A percentile compares a stretch with the other conserved stretches of the same genome.
Evolutionary conservation across 2,888 invertebrate species (phyloP).

Genomic region (Nymphalis urticae): DNA sequence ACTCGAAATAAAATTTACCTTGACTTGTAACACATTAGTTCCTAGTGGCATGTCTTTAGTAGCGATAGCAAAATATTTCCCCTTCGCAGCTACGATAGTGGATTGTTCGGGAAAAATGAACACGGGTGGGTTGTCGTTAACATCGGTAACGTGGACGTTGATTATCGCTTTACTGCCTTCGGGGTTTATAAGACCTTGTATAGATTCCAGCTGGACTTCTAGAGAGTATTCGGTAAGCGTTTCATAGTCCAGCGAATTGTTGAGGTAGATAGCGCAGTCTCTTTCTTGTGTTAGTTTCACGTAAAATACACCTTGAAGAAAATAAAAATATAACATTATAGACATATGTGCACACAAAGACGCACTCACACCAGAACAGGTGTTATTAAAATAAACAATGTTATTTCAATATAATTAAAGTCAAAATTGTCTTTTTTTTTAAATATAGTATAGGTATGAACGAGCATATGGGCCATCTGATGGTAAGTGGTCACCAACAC

Average conservation of each 20-base stretch:
- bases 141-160: conserved; percentile 90
- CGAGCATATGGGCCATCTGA: no score
- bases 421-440: no score
- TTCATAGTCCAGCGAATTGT: conserved; percentile 90
- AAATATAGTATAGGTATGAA: no score
- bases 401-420: no score
- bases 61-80: conserved; percentile 91
- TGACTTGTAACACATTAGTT: conserved; percentile 89
- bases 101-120: conserved; percentile 87
- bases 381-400: no score
- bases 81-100: conserved; percentile 80
- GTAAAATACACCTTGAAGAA: conserved; percentile 84
- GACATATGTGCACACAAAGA: no score
- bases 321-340: background rate
- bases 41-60: conserved; percentile 87
- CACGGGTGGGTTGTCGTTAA: conserved; percentile 93
- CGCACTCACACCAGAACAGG: no score
- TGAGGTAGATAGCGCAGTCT: conserved; percentile 90
- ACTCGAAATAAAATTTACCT: conserved; percentile 65
- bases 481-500: no score
- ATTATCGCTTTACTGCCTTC: conserved; percentile 88
- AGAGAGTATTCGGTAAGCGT: conserved; percentile 86
- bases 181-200: conserved; percentile 90
- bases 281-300: conserved; percentile 88
- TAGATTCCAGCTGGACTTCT: conserved; percentile 89